Conservation (phyloP, 2,888 invertebrate species). For the Volucella zonaria region DNA sequence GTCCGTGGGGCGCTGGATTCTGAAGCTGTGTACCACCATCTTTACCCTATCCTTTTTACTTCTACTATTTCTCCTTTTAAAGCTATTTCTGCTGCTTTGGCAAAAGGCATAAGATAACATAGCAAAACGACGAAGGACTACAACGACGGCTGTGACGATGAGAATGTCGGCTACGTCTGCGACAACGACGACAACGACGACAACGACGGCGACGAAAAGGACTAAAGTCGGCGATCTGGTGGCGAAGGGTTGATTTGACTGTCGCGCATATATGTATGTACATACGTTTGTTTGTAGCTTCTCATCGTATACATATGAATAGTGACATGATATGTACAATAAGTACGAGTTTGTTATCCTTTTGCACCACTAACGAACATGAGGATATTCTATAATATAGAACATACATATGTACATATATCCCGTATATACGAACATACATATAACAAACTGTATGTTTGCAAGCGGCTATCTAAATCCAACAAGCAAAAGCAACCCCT, state of each 20-base stretch:
- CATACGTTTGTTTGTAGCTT: neutral
- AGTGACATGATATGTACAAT: conserved; percentile 22
- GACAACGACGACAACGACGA: conserved; percentile 5
- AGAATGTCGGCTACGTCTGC: neutral
- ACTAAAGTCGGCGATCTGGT: conserved; percentile 53
- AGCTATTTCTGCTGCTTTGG: conserved; percentile 68
- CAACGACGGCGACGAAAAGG: conserved; percentile 6
- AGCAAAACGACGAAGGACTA: conserved; percentile 3
- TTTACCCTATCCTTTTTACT: neutral
- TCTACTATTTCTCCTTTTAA: conserved; percentile 40
- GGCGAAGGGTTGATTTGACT: conserved; percentile 73
- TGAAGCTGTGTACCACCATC: conserved; percentile 47
- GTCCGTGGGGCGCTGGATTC: conserved; percentile 66
- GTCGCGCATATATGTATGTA: conserved; percentile 42
- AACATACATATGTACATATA: conserved; percentile 14
- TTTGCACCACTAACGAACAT: conserved; percentile 52
- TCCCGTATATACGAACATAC: neutral
- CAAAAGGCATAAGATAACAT: conserved; percentile 71
- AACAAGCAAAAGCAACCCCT: conserved; percentile 67
- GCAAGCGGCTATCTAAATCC: conserved; percentile 61
- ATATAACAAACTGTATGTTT: conserved; percentile 27
- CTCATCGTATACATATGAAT: neutral
- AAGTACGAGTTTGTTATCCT: conserved; percentile 26
- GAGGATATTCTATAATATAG: no score
- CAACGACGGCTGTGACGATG: neutral